Base-by-base conservation (phyloP, 2,113 vertebrate species). In the Romanogobio albipinnatus region DNA sequence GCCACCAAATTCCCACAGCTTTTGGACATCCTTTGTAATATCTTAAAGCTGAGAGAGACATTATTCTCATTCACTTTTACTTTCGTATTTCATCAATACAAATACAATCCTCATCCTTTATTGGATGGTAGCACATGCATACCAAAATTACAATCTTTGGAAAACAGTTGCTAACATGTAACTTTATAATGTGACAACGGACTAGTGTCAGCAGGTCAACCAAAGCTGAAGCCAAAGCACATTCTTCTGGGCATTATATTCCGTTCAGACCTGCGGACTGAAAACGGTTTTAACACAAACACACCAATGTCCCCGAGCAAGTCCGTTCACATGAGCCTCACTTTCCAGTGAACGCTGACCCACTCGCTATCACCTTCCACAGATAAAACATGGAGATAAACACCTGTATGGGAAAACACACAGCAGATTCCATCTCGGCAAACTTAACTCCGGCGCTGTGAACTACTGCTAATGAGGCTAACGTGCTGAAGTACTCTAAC, bases 401-500 rank as follows among this genome's bases (percentile, higher is more conserved):
- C 22, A 74, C 75, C 61, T 61, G 76, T 71, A 64, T 45, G 83
- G 83, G 76, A 59, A 70, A 85, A 71, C 29, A 36, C 70, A 14
- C 36, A 59, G 33, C 36, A 26, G 56, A 58, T 36, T 64, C 75
- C n/a, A 9, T 5, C 59, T 82, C 80, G 0, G 62, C 47, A 82
- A 71, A 82, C 80, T 56, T 82, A 82, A 56, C 80, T 82, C 33
- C 9, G 17, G 62, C 33, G n/a, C 75, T 58, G 59, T 76, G 62
- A 84, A 71, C 45, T 79, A 47, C 84, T 33, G 39, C 49, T 39
- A 71, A 77, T 64, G 58, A 51, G 79, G 68, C 82, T 73, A 45
- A 76, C 84, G n/a, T 85, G 83, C 87, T 81, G 45, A 81, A 81
- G 90, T 86, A 88, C 86, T 90, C 86, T 77, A 70, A 84, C 83